These are phyloP conservation scores for Sylvilagus bachmani DNA, from an alignment of 2,113 vertebrate genomes.

Conservation along the genomic window DNA sequence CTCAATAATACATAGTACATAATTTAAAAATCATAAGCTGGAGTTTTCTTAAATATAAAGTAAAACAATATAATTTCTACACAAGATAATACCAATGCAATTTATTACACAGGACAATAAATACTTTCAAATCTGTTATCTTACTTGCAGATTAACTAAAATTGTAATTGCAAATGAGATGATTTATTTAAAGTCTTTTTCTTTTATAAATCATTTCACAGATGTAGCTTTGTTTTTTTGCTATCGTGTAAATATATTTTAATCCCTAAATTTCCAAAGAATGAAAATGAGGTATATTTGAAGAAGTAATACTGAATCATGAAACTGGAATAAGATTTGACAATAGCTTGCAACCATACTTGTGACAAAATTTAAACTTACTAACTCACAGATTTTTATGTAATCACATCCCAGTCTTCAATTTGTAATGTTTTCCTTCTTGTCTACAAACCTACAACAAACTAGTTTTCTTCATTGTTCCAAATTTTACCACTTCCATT, in stretches of 20 bases:
- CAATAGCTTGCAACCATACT: not conserved
- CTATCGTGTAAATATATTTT: conserved; percentile 2
- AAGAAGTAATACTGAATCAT: not conserved
- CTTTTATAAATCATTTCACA: not conserved
- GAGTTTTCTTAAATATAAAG: not conserved
- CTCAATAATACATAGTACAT: not conserved
- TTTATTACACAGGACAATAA: not conserved
- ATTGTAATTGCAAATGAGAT: not conserved
- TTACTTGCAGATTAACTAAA: not conserved
- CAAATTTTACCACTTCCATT: conserved; percentile 2
- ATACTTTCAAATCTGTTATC: not conserved
- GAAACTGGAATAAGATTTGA: not conserved
- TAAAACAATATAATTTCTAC: not conserved
- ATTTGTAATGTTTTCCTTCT: not conserved
- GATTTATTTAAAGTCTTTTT: not conserved
- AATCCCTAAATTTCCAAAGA: not conserved
- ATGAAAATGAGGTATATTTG: not conserved
- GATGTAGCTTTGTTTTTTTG: not conserved
- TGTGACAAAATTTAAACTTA: not conserved
- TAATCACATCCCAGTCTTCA: not conserved
- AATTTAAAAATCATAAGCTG: not conserved
- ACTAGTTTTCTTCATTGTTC: not conserved
- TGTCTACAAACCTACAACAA: not conserved
- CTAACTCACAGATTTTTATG: not conserved
- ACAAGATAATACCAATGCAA: not conserved